Percentiles rank a stretch among this genome's conserved stretches.
Evolutionary conservation across 2,797 vertebrate genomes (phyloP).

Genomic region (Heterohyrax brucei): DNA sequence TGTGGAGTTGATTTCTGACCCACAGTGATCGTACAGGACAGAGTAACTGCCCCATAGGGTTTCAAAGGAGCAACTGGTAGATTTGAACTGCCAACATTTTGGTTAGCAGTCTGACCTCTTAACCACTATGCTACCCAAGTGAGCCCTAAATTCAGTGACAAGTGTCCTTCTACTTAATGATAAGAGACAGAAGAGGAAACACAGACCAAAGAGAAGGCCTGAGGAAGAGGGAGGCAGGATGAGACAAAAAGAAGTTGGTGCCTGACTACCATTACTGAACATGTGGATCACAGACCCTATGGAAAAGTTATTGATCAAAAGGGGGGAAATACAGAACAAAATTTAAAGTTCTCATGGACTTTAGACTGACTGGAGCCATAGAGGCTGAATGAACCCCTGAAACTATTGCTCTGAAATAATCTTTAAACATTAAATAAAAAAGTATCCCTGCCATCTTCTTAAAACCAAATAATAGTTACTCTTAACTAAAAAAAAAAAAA

Average conservation of each 20-base stretch:
- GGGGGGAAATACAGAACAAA: neutral
- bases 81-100: no score
- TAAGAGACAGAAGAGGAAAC: neutral
- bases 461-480: neutral
- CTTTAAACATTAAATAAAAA: neutral
- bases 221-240: neutral
- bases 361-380: no score
- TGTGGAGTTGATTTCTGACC: no score
- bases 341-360: neutral
- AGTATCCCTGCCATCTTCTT: neutral
- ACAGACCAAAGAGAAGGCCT: neutral
- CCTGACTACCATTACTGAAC: neutral
- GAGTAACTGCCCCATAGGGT: no score
- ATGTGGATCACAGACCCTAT: neutral
- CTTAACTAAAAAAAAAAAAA: neutral
- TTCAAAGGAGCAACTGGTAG: no score
- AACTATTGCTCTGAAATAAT: neutral
- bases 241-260: neutral
- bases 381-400: neutral
- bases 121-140: no score
- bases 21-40: no score
- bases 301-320: no score
- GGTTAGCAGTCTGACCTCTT: no score
- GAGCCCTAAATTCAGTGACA: neutral
- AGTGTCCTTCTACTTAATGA: neutral